A percentile compares a stretch with the other conserved stretches of the same genome.
Conservation (phyloP, 2,797 vertebrate genomes). For the Petrocephalus sullivani region DNA sequence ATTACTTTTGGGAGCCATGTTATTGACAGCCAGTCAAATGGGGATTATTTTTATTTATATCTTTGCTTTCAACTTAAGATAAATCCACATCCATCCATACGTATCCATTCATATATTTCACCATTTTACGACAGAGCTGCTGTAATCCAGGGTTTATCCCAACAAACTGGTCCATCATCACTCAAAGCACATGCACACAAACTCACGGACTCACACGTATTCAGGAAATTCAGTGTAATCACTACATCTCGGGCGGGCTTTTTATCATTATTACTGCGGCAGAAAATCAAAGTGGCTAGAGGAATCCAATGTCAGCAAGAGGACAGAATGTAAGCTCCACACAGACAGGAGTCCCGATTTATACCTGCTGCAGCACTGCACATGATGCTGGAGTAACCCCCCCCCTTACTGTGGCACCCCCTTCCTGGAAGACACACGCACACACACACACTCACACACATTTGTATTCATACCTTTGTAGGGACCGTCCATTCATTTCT, state of each 20-base stretch:
- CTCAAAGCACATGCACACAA: not conserved
- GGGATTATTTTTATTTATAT: not conserved
- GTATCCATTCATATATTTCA: not conserved
- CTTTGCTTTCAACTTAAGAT: not conserved
- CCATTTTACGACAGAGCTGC: not conserved
- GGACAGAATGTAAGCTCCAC: not conserved
- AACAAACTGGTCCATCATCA: not conserved
- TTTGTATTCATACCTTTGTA: no score
- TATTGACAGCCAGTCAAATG: constrained; percentile 2
- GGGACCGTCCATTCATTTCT: no score
- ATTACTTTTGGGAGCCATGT: not conserved
- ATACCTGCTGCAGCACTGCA: not conserved
- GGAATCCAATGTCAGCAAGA: not conserved
- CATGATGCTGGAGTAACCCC: not conserved
- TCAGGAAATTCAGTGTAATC: not conserved
- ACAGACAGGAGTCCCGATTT: not conserved
- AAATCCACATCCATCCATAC: not conserved
- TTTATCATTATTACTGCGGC: not conserved
- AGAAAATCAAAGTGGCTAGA: not conserved
- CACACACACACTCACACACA: not conserved
- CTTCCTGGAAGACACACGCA: not conserved
- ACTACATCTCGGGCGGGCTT: not conserved
- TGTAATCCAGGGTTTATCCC: not conserved
- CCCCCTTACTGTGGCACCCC: not conserved
- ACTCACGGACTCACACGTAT: not conserved